Evolutionary conservation across 2,888 invertebrate genomes (phyloP), one percentile per base, ranked within the genome.

Genomic region (Parelbella ahira): DNA sequence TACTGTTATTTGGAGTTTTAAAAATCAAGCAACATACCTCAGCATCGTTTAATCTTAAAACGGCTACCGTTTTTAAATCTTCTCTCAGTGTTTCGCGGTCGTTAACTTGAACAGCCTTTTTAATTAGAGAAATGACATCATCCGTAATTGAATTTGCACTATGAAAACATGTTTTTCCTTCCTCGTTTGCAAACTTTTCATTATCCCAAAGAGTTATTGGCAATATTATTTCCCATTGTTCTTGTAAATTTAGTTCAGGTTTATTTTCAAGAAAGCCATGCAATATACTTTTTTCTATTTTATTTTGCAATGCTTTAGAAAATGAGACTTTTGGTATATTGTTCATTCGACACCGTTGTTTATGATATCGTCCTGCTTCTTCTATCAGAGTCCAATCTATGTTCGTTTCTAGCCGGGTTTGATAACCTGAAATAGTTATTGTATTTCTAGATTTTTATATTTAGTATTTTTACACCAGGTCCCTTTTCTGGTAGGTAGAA

Each of bases 121-220:
- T 71, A 11, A 84, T 69, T 20, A 84, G 43, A 6, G 59, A 56
- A 0, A 68, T 41, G 47, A 87, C 50, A 48, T 75, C 50, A 28
- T 84, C 75, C 1, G 78, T 80, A 3, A 83, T 56, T 23, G 60
- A 69, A 44, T 86, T 84, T 1, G 51, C 52, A 44, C 50, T 71
- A 4, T 55, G 48, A 27, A 79, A 86, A 46, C 82, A 81, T 30
- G 68, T 64, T 54, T 74, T 73, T n/a, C 54, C 63, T 61, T 81
- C 81, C 7, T 76, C 66, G 7, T 59, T 80, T 1, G 68, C 58
- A 49, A 77, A 75, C 42, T 63, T 78, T 7, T 79, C 76, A 20
- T 61, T 70, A 50, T 88, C 87, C 82, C 83, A 88, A 8, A 80
- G 33, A 1, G 56, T 63, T 11, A 71, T 61, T 0, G 84, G 75